A percentile compares a stretch with the other conserved stretches of the same genome.
These are phyloP conservation scores for Nomada fucata DNA, from an alignment of 2,888 invertebrate species.

Conservation along the genomic window DNA sequence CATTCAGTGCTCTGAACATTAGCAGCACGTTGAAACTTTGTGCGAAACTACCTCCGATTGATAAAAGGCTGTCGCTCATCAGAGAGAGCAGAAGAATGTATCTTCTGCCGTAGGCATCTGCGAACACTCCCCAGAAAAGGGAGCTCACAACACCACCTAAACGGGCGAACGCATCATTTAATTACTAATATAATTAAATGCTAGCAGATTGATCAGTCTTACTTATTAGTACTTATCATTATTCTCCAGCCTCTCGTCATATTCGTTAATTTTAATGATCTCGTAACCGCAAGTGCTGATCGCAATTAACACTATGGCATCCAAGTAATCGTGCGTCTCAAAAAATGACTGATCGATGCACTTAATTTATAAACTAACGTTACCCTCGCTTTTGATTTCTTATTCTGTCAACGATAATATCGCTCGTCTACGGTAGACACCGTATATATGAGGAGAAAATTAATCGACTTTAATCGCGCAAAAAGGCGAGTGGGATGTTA, in stretches of 20 bases:
- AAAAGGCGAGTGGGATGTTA: constrained; percentile 43
- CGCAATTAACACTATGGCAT: no score
- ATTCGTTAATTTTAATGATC: no score
- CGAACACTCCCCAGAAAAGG: constrained; percentile 92
- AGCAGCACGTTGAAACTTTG: constrained; percentile 87
- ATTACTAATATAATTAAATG: not conserved
- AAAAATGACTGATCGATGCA: not conserved
- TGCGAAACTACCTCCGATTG: constrained; percentile 87
- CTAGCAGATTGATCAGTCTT: no score
- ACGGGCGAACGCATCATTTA: constrained; percentile 39
- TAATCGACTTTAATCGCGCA: constrained; percentile 35
- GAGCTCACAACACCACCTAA: constrained; percentile 90
- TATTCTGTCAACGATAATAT: not conserved
- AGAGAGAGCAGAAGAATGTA: constrained; percentile 86
- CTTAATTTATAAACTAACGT: not conserved
- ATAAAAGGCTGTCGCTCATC: constrained; percentile 85
- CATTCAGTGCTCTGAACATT: constrained; percentile 87
- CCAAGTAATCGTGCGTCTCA: not conserved
- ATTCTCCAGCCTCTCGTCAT: no score
- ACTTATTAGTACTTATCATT: no score
- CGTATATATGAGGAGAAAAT: constrained; percentile 1
- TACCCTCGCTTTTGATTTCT: not conserved
- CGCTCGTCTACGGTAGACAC: not conserved
- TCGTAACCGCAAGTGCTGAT: no score
- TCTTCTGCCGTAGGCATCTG: constrained; percentile 90